Conservation (phyloP, 2,113 vertebrate species). For the Lynx canadensis region DNA sequence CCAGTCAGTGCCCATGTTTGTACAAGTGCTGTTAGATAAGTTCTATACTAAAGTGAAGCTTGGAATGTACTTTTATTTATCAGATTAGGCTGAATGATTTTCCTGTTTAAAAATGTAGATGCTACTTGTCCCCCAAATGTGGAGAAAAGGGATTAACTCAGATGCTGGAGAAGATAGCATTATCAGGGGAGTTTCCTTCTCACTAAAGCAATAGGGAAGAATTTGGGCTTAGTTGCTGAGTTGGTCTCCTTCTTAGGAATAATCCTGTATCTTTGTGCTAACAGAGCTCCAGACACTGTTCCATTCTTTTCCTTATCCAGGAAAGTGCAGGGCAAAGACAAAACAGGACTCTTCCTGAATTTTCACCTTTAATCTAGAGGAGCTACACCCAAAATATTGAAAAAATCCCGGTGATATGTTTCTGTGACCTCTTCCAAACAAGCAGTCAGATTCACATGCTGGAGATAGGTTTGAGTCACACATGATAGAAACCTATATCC, state of each 20-base stretch:
- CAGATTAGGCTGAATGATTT: neutral
- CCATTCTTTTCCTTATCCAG: constrained; percentile 38
- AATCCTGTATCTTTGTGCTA: neutral
- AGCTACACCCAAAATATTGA: neutral
- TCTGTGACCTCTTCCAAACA: constrained; percentile 31
- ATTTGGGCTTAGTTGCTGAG: neutral
- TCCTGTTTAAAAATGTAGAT: constrained; percentile 36
- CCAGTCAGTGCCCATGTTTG: neutral
- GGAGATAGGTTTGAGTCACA: neutral
- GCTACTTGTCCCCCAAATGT: neutral
- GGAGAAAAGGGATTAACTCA: constrained; percentile 17
- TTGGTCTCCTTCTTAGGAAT: neutral
- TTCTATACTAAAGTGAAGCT: constrained; percentile 42
- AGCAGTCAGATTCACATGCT: neutral
- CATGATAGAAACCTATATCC: neutral
- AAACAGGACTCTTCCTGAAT: constrained; percentile 28
- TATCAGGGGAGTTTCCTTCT: constrained; percentile 7
- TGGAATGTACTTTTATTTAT: constrained; percentile 7
- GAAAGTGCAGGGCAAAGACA: neutral
- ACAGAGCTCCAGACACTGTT: neutral
- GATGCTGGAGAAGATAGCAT: neutral
- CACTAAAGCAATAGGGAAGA: neutral
- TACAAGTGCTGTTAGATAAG: neutral
- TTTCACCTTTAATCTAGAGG: constrained; percentile 48
- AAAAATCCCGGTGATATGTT: neutral